Percentiles rank a stretch among this genome's conserved stretches.
Conservation (phyloP, 2,113 vertebrate genomes). For the Pterophyllum scalare region DNA sequence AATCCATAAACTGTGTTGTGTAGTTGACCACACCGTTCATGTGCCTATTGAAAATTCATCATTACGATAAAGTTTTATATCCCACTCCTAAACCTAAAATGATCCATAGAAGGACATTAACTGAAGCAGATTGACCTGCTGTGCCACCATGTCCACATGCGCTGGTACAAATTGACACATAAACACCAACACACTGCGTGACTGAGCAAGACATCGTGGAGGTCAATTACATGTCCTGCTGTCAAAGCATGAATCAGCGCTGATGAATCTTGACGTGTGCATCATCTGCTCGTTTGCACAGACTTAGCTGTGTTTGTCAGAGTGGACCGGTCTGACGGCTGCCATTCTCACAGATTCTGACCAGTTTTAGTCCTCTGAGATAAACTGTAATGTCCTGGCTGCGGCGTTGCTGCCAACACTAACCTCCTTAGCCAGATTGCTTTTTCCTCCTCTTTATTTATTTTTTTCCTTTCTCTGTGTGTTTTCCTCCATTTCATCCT, state of each 20-base stretch:
- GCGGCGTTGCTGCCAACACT: slow-evolving; percentile 45
- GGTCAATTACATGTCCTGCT: slow-evolving; percentile 67
- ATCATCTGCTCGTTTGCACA: slow-evolving; percentile 40
- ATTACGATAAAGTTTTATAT: not conserved
- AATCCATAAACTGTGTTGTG: too few relatives aligned
- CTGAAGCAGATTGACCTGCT: slow-evolving; percentile 1
- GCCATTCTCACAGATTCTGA: slow-evolving; percentile 49
- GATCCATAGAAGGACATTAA: not conserved
- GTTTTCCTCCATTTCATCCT: slow-evolving; percentile 14
- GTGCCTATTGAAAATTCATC: too few relatives aligned
- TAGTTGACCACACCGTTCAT: too few relatives aligned
- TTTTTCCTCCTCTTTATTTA: slow-evolving; percentile 15
- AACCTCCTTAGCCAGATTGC: slow-evolving; percentile 39
- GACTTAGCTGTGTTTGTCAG: slow-evolving; percentile 39
- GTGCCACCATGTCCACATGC: not conserved
- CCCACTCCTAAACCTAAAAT: not conserved
- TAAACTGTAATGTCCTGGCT: slow-evolving; percentile 46
- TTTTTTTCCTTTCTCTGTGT: not conserved
- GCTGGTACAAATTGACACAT: slow-evolving; percentile 1
- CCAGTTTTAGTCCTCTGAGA: slow-evolving; percentile 55
- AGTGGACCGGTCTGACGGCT: slow-evolving; percentile 34
- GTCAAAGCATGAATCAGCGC: slow-evolving; percentile 55
- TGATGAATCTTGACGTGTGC: slow-evolving; percentile 65
- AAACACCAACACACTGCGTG: slow-evolving; percentile 2
- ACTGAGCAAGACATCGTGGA: slow-evolving; percentile 41